Conservation (phyloP, 2,888 invertebrate species). For the Cheilosia urbana region DNA sequence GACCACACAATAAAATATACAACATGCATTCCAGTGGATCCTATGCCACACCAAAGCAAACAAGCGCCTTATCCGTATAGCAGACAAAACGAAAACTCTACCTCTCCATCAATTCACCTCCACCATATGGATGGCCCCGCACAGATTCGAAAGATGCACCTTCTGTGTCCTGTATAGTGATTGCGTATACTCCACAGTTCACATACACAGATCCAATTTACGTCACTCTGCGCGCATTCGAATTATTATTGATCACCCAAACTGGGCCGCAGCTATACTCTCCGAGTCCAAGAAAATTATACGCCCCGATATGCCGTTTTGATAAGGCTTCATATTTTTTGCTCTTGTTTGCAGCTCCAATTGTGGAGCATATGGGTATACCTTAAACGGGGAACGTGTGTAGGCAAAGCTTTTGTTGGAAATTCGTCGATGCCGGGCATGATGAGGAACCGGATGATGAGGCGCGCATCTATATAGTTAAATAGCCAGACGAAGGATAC, state of each 20-base stretch:
- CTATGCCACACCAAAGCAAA: constrained; percentile 10
- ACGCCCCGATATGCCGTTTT: constrained; percentile 72
- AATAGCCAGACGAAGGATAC: constrained; percentile 19
- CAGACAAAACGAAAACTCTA: constrained; percentile 20
- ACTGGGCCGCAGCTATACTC: constrained; percentile 21
- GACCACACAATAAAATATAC: constrained; percentile 24
- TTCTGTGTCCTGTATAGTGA: constrained; percentile 23
- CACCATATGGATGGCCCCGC: constrained; percentile 1
- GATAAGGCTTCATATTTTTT: constrained; percentile 58
- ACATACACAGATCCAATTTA: constrained; percentile 62
- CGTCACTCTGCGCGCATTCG: constrained; percentile 66
- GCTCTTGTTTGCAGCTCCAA: constrained; percentile 22
- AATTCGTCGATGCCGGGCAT: constrained; percentile 33
- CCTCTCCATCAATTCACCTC: constrained; percentile 50
- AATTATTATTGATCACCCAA: constrained; percentile 67
- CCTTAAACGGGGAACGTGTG: constrained; percentile 1
- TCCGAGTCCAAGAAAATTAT: constrained; percentile 49
- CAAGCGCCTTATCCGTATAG: constrained; percentile 42
- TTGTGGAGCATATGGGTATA: constrained; percentile 38
- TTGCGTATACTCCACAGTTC: background rate
- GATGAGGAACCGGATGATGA: constrained; percentile 63
- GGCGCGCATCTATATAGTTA: constrained; percentile 38
- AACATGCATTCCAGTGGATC: constrained; percentile 29
- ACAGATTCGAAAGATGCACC: constrained; percentile 61
- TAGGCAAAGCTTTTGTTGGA: constrained; percentile 38